These are phyloP conservation scores for Ataeniobius toweri DNA, from an alignment of 2,797 vertebrate genomes.

Conservation along the genomic window DNA sequence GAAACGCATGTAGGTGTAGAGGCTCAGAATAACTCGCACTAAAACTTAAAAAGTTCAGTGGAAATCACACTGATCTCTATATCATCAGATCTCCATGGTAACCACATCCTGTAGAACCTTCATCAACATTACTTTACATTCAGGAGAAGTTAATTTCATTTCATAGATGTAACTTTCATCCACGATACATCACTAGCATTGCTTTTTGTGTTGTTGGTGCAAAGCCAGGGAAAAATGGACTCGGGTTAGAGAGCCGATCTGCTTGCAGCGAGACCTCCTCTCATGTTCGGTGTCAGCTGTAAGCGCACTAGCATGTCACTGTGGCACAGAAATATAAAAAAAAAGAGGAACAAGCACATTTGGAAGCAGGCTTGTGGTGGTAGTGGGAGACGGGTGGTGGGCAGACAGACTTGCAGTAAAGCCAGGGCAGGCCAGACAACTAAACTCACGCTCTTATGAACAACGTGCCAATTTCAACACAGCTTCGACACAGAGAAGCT, in stretches of 20 bases:
- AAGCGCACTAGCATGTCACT: conserved; percentile 54
- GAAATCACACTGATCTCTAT: conserved; percentile 37
- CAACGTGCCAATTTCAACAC: conserved; percentile 51
- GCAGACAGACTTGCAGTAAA: conserved; percentile 52
- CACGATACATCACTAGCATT: conserved; percentile 43
- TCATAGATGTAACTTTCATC: not conserved
- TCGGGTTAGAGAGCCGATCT: conserved; percentile 15
- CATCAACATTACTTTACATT: conserved; percentile 3
- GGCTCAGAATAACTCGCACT: conserved; percentile 44
- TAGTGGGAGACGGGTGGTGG: conserved; percentile 24
- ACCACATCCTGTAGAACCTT: conserved; percentile 22
- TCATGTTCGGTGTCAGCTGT: conserved; percentile 27
- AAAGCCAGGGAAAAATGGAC: conserved; percentile 40
- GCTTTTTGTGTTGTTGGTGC: conserved; percentile 49
- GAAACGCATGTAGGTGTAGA: conserved; percentile 52
- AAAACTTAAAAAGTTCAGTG: conserved; percentile 45
- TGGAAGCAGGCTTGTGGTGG: conserved; percentile 47
- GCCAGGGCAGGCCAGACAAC: conserved; percentile 51
- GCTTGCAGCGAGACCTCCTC: conserved; percentile 15
- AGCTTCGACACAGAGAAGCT: not conserved
- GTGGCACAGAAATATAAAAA: conserved; percentile 36
- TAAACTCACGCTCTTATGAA: conserved; percentile 46
- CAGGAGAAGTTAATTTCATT: not conserved
- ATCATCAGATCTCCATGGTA: conserved; percentile 39
- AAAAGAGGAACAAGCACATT: conserved; percentile 35